Evolutionary conservation across 1,140 invertebrate species (phyloP), one percentile per base, ranked within the genome.

Genomic region (Mya arenaria): DNA sequence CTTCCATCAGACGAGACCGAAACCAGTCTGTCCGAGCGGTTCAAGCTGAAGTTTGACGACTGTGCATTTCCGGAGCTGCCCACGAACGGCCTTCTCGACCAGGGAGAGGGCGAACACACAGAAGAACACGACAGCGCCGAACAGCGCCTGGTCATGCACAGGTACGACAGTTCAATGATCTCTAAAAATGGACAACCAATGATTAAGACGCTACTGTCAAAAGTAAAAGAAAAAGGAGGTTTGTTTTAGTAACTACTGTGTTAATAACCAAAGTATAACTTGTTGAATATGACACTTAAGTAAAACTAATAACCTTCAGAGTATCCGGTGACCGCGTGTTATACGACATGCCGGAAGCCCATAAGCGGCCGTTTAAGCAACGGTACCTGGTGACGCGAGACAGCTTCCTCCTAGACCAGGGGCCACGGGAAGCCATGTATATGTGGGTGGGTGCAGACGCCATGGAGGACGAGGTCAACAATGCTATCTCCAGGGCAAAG

Each of bases 271-370:
- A n/a, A n/a, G n/a, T n/a, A n/a, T n/a, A n/a, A n/a, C n/a, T n/a
- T n/a, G n/a, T n/a, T n/a, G n/a, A n/a, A n/a, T n/a, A n/a, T n/a
- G n/a, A n/a, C n/a, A n/a, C n/a, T n/a, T n/a, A n/a, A n/a, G n/a
- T n/a, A n/a, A n/a, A n/a, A n/a, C n/a, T n/a, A n/a, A n/a, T n/a
- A n/a, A n/a, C n/a, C n/a, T n/a, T n/a, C 36, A 88, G 87, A 62
- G 62, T 87, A 3, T 85, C 80, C 36, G 87, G 86, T 8, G 79
- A 86, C 32, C 58, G 79, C 23, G 87, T 87, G 25, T 23, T 87
- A 39, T 87, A 87, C 75, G 86, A 89, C 69, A 89, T 89, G 87
- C 87, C 87, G 17, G 80, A 85, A 58, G 84, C 79, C 32, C 58
- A 84, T 8, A 68, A 23, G 6, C 23, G 48, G 4, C 87, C 87